Percentiles rank a stretch among this genome's conserved stretches.
phyloP scores from a whole-genome alignment of 1,140 invertebrate species.

The Drosophila melanica region DNA sequence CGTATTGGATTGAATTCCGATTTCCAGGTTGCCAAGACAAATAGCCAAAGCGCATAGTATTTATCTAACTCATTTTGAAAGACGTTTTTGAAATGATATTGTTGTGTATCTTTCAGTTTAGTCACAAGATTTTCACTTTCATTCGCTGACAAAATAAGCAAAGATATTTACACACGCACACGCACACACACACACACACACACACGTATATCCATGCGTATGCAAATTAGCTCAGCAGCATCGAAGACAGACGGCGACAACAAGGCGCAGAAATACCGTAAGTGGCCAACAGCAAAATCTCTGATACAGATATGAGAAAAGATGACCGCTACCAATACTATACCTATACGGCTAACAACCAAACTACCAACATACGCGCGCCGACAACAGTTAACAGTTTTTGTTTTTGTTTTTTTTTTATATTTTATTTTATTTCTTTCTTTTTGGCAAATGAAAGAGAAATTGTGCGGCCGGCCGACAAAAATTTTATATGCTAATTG shows the following conservation, averaged over 20 bases:
- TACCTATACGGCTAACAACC: conserved; percentile 21
- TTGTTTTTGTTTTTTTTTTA: conserved; percentile 9
- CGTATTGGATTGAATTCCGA: conserved; percentile 49
- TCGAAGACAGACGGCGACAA: conserved; percentile 48
- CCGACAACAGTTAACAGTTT: conserved; percentile 68
- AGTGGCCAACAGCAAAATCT: conserved; percentile 72
- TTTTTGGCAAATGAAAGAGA: conserved; percentile 78
- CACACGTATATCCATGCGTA: conserved; percentile 50
- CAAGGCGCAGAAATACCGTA: conserved; percentile 75
- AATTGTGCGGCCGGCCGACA: conserved; percentile 61
- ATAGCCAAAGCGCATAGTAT: conserved; percentile 47
- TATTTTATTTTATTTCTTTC: too few species aligned
- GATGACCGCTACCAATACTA: conserved; percentile 33
- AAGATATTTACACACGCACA: conserved; percentile 13
- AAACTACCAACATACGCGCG: conserved; percentile 41
- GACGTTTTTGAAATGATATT: conserved; percentile 52
- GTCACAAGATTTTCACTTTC: conserved; percentile 74
- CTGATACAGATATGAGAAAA: conserved; percentile 65
- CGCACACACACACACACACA: too few species aligned
- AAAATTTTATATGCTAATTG: conserved; percentile 72
- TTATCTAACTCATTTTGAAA: conserved; percentile 59
- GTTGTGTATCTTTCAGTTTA: conserved; percentile 63
- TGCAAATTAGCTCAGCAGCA: conserved; percentile 69
- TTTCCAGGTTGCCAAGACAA: conserved; percentile 40
- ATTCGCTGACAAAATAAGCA: conserved; percentile 44